Base-by-base conservation (phyloP, 2,888 invertebrate species). In the Amiota mariae region DNA sequence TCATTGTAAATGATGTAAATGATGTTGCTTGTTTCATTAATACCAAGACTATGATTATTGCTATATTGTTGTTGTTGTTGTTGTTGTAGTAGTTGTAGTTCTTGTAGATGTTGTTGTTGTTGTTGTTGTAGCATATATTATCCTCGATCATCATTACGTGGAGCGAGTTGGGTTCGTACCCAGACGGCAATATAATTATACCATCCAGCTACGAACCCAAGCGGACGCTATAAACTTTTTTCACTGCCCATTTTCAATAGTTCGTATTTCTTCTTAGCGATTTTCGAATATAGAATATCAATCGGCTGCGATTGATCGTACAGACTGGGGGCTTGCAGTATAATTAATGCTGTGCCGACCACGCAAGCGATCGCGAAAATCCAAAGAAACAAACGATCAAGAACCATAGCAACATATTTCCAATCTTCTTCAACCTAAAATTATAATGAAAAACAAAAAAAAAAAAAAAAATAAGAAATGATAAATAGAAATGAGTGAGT, bases 351-450 rank as follows among this genome's bases (percentile, higher is more conserved):
- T 76, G 96, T 98, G 79, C 98, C 98, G 76, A 97, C 91, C 79
- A 98, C 93, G 90, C 98, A 98, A 81, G 97, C 97, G 89, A 97
- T 92, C 88, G 98, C 96, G 91, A 98, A 98, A 87, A 97, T 94
- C 94, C 97, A 97, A 84, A 98, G 93, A 91, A 98, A 98, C 87
- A 98, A 93, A 86, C 98, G 93, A 91, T 98, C 98, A 90, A 98
- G 92, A 79, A 98, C 98, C 97, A 98, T 89, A 73, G 94, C 94
- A 75, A 98, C 97, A 92, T 97, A 98, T 90, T 98, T 98, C 98
- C 98, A 98, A 91, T 98, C 98, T 91, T 98, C 97, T 90, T 96
- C 96, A 87, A 97, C 96, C 97, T 97, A 91, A 2, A 36, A 36
- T 36, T n/a, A 24, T 1, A 68, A 75, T 71, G n/a, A n/a, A n/a